Evolutionary conservation across 2,888 invertebrate genomes (phyloP).

Genomic region (Agrotis puta): DNA sequence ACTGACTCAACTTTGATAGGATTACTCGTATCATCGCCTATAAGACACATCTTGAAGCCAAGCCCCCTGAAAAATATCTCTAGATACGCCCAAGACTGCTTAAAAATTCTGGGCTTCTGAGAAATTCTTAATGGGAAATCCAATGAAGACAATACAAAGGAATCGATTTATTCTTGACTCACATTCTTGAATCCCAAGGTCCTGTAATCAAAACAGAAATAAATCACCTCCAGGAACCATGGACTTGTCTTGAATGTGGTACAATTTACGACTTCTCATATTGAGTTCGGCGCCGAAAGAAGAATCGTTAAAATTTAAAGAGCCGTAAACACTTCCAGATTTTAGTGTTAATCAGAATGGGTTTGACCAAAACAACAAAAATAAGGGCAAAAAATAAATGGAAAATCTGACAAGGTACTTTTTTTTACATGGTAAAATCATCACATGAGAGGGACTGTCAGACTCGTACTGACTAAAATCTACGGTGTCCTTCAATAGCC

Average conservation of each 20-base stretch:
- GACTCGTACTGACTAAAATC: too few relatives aligned
- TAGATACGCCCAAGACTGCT: too few relatives aligned
- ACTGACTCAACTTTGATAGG: too few relatives aligned
- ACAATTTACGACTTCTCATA: slow-evolving; percentile 48
- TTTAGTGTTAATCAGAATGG: slow-evolving; percentile 14
- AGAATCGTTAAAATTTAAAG: slow-evolving; percentile 47
- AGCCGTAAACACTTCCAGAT: slow-evolving; percentile 41
- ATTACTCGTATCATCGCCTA: too few relatives aligned
- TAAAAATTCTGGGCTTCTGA: not conserved
- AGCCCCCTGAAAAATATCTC: too few relatives aligned
- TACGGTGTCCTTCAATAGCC: too few relatives aligned
- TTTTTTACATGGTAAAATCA: too few relatives aligned
- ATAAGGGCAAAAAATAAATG: not conserved
- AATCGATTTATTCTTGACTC: slow-evolving; percentile 14
- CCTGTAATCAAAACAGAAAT: slow-evolving; percentile 34
- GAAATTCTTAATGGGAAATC: not conserved
- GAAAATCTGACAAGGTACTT: too few relatives aligned
- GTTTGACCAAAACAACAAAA: not conserved
- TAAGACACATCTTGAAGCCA: too few relatives aligned
- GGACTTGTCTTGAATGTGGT: slow-evolving; percentile 12
- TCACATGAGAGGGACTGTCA: too few relatives aligned
- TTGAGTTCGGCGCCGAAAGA: slow-evolving; percentile 36
- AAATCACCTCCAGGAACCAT: slow-evolving; percentile 20
- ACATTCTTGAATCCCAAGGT: slow-evolving; percentile 22
- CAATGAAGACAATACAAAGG: not conserved